Evolutionary conservation across 1,140 invertebrate genomes (phyloP).

Genomic region (Scylla paramamosain): DNA sequence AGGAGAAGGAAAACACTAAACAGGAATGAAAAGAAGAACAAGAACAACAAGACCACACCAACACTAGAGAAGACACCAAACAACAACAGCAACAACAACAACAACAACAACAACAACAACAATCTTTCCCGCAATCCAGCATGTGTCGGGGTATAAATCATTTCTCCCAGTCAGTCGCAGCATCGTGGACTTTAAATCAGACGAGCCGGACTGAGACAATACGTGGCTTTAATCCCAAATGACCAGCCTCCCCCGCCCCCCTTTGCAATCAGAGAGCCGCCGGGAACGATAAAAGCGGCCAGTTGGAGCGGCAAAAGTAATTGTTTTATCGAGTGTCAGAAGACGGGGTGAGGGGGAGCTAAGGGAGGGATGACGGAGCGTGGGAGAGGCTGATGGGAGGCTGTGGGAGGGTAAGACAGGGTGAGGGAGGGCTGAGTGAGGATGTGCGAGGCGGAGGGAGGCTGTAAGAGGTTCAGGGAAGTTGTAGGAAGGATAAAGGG

Average conservation of each 20-base stretch:
- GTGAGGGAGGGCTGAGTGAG: too few relatives aligned
- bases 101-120: too few relatives aligned
- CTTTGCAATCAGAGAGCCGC: neutral
- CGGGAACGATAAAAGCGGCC: neutral
- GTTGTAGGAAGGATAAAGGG: too few relatives aligned
- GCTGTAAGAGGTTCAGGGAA: too few relatives aligned
- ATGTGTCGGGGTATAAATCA: neutral
- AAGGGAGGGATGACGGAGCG: too few relatives aligned
- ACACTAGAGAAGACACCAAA: too few relatives aligned
- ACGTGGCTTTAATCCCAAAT: neutral
- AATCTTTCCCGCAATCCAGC: neutral
- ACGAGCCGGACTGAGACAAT: neutral
- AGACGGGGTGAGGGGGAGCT: neutral
- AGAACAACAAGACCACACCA: too few relatives aligned
- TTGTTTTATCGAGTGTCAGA: conserved; percentile 3
- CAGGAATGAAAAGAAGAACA: too few relatives aligned
- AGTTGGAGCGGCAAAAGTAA: conserved; percentile 8
- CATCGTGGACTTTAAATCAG: neutral
- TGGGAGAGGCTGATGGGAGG: neutral
- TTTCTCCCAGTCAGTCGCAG: neutral
- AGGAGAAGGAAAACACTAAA: too few relatives aligned
- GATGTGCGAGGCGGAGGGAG: too few relatives aligned
- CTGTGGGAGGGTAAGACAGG: too few relatives aligned
- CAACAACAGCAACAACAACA: too few relatives aligned
- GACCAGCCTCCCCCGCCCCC: neutral